Percentiles rank a stretch among this genome's conserved stretches.
phyloP scores from a whole-genome alignment of 1,140 invertebrate species.

The Bombus confusus region DNA sequence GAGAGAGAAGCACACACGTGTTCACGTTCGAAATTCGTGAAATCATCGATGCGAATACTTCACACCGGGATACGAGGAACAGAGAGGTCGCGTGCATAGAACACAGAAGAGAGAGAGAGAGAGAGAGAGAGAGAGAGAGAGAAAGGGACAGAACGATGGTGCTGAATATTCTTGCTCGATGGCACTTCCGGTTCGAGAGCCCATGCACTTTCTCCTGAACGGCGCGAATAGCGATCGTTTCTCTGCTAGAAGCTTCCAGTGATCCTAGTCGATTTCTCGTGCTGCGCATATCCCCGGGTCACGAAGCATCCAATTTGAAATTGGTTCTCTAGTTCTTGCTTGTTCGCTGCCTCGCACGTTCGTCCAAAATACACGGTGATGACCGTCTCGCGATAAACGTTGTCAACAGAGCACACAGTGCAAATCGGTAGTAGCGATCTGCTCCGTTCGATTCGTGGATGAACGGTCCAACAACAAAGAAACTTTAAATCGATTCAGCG shows the following conservation, averaged over 20 bases:
- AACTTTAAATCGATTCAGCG: conserved; percentile 6
- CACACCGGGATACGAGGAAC: neutral
- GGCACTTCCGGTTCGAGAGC: conserved; percentile 62
- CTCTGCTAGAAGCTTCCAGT: neutral
- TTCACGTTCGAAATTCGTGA: neutral
- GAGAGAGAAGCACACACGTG: neutral
- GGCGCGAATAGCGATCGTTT: conserved; percentile 37
- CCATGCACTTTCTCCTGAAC: conserved; percentile 56
- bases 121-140: conserved; percentile 24
- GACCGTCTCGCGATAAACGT: no score
- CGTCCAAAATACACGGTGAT: no score
- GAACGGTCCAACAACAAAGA: neutral
- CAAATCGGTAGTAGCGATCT: no score
- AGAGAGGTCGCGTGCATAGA: neutral
- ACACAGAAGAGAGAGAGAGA: neutral
- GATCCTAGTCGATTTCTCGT: neutral
- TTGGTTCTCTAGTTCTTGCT: neutral
- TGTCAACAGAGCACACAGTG: no score
- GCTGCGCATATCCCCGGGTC: neutral
- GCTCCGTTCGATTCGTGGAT: neutral
- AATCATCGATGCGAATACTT: conserved; percentile 7
- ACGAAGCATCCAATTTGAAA: neutral
- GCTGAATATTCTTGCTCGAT: conserved; percentile 65
- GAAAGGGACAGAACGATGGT: conserved; percentile 27
- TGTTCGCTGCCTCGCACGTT: no score